Conservation (phyloP, 2,888 invertebrate species). For the Catotricha subobsoleta region DNA sequence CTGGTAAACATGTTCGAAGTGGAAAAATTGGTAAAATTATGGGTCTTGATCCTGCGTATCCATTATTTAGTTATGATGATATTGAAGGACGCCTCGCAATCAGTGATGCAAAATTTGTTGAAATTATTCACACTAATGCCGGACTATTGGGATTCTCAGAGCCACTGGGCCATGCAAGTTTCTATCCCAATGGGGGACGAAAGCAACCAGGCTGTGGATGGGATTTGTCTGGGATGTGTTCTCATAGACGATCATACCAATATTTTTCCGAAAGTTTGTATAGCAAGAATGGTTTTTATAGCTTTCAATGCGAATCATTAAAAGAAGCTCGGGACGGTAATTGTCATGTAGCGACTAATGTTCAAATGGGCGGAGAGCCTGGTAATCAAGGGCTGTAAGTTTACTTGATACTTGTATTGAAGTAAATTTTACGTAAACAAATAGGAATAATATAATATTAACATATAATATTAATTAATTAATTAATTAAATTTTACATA, state of each 20-base stretch:
- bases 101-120: constrained; percentile 12
- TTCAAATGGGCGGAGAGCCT: constrained; percentile 6
- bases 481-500: too few relatives aligned
- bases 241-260: constrained; percentile 17
- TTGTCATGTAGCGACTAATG: neutral
- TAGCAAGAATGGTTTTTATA: constrained; percentile 16
- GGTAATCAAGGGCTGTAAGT: constrained; percentile 4
- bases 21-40: constrained; percentile 7
- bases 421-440: neutral
- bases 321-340: neutral
- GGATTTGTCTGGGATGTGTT: constrained; percentile 9
- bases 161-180: constrained; percentile 15
- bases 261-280: constrained; percentile 30
- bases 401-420: neutral
- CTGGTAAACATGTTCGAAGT: constrained; percentile 8
- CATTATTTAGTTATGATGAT: constrained; percentile 7
- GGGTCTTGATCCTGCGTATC: constrained; percentile 16
- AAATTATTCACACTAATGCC: constrained; percentile 16
- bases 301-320: neutral
- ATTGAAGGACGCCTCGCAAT: constrained; percentile 9
- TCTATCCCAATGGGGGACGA: constrained; percentile 15
- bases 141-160: constrained; percentile 12
- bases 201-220: constrained; percentile 14
- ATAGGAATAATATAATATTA: neutral
- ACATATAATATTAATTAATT: too few relatives aligned